phyloP scores from a whole-genome alignment of 2,888 invertebrate genomes.

The Aspidiotus destructor region DNA sequence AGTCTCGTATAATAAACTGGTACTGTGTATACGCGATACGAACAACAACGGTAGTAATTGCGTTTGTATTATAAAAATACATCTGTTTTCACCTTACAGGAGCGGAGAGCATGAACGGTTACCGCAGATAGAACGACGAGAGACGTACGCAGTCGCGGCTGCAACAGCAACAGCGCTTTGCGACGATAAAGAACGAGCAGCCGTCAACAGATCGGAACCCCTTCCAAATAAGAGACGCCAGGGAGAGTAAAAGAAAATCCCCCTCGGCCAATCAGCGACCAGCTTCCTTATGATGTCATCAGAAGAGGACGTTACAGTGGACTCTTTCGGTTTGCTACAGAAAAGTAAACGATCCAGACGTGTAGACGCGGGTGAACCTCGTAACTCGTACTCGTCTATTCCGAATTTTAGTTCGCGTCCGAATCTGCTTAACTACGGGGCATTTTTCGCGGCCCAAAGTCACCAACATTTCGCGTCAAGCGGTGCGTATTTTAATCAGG shows the following conservation, averaged over 20 bases:
- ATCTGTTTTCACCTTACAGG: conserved; percentile 20
- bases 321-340: conserved; percentile 84
- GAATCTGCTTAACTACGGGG: conserved; percentile 79
- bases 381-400: conserved; percentile 80
- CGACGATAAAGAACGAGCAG: conserved; percentile 27
- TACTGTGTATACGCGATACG: background rate
- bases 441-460: conserved; percentile 55
- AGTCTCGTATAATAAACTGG: background rate
- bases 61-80: conserved; percentile 2
- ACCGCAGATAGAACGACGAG: conserved; percentile 32
- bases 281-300: conserved; percentile 88
- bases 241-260: conserved; percentile 21
- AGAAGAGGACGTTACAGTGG: conserved; percentile 75
- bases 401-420: conserved; percentile 66
- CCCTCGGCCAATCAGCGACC: conserved; percentile 61
- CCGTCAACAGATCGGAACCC: conserved; percentile 18
- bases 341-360: conserved; percentile 87
- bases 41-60: conserved; percentile 2
- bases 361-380: conserved; percentile 91
- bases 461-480: conserved; percentile 41
- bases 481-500: conserved; percentile 47
- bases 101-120: conserved; percentile 20
- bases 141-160: conserved; percentile 23
- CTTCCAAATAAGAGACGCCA: conserved; percentile 11
- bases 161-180: too few relatives aligned